These are phyloP conservation scores for Marmota flaviventris DNA, from an alignment of 2,113 vertebrate species.

Conservation along the genomic window DNA sequence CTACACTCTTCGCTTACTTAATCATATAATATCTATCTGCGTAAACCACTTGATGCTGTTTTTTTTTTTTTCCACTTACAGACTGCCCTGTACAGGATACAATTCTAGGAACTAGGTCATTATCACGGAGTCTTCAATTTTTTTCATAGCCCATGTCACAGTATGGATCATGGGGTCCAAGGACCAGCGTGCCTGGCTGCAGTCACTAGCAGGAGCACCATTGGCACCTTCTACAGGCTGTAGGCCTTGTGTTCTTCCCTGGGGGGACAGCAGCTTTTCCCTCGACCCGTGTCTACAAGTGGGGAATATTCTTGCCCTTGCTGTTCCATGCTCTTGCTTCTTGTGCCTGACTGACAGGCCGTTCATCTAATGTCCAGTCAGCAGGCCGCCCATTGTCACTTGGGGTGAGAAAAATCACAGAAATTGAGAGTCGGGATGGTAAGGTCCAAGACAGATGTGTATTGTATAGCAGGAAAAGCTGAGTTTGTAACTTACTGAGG, in stretches of 20 bases:
- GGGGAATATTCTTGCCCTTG: too few relatives aligned
- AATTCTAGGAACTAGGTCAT: neutral
- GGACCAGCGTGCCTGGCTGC: neutral
- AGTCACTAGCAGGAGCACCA: neutral
- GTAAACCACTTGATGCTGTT: neutral
- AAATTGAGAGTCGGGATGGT: too few relatives aligned
- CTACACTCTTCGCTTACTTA: neutral
- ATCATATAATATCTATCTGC: neutral
- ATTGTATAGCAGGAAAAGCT: neutral
- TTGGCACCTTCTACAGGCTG: too few relatives aligned
- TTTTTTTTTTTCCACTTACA: neutral
- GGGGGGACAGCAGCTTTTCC: neutral
- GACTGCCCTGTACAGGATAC: neutral
- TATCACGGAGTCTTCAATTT: neutral
- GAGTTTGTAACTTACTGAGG: neutral
- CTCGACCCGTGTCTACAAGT: neutral
- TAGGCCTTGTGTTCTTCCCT: too few relatives aligned
- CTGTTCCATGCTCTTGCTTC: neutral
- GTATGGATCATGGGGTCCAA: neutral
- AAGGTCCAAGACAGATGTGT: fast-evolving
- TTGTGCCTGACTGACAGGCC: neutral
- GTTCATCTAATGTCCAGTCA: neutral
- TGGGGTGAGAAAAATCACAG: too few relatives aligned
- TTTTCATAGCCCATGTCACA: neutral
- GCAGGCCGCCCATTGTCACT: fast-evolving